Evolutionary conservation across 2,113 vertebrate species (phyloP).

Genomic region (Phrynosoma platyrhinos): DNA sequence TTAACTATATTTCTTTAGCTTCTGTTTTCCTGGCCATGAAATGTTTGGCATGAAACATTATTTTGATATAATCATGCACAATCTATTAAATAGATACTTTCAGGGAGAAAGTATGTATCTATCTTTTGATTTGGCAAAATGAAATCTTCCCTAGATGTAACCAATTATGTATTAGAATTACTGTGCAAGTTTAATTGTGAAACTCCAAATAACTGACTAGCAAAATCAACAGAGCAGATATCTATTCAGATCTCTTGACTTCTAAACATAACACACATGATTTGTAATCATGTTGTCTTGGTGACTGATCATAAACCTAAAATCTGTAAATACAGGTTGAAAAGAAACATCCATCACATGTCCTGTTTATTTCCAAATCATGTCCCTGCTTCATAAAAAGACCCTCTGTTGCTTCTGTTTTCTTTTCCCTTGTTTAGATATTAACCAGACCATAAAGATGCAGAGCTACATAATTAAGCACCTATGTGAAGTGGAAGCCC

Average conservation of each 20-base stretch:
- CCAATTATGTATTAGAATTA: background rate
- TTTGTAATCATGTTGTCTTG: background rate
- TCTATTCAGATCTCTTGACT: background rate
- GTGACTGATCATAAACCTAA: background rate
- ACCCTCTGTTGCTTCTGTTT: background rate
- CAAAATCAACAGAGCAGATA: background rate
- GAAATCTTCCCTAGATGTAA: background rate
- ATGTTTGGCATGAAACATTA: background rate
- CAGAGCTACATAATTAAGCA: background rate
- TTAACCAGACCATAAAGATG: background rate
- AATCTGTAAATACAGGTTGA: background rate
- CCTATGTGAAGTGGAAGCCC: background rate
- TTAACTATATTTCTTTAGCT: slow-evolving; percentile 36
- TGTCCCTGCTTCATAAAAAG: background rate
- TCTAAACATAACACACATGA: background rate
- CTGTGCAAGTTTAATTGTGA: background rate
- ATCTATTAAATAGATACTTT: slow-evolving; percentile 22
- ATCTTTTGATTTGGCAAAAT: background rate
- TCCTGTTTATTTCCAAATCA: background rate
- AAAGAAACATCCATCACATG: background rate
- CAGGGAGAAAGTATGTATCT: slow-evolving; percentile 16
- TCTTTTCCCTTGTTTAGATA: background rate
- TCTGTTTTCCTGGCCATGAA: background rate
- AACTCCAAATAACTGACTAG: background rate
- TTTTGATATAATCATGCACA: background rate